A percentile compares a stretch with the other conserved stretches of the same genome.
Conservation (phyloP, 1,140 invertebrate genomes). For the Harpegnathos saltator region DNA sequence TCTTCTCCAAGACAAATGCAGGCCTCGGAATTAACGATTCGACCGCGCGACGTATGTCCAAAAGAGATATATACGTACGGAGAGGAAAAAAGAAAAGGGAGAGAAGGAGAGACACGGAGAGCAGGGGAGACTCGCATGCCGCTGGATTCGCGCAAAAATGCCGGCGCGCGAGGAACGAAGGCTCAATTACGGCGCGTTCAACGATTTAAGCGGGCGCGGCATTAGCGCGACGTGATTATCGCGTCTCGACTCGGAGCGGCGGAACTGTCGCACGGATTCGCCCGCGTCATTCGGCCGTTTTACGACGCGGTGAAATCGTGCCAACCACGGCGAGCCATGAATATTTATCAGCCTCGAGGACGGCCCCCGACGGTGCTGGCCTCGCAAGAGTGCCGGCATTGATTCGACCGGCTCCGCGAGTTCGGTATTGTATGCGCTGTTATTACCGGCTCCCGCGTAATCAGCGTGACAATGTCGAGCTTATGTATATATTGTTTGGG, state of each 20-base stretch:
- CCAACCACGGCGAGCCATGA: conserved; percentile 60
- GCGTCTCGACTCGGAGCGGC: conserved; percentile 48
- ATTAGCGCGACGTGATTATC: conserved; percentile 51
- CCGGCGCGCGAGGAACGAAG: neutral
- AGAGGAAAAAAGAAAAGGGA: too few relatives aligned
- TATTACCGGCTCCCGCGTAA: conserved; percentile 51
- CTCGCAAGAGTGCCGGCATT: conserved; percentile 39
- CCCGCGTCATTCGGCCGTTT: conserved; percentile 53
- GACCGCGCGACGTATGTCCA: neutral
- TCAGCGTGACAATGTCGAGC: conserved; percentile 43
- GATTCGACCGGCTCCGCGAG: conserved; percentile 47
- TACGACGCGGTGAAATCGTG: conserved; percentile 56
- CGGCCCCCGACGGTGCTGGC: neutral
- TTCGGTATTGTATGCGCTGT: conserved; percentile 56
- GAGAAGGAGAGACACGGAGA: neutral
- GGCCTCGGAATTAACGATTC: neutral
- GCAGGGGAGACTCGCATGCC: neutral
- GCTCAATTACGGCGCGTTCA: conserved; percentile 54
- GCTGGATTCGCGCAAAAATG: conserved; percentile 45
- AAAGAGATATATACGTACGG: neutral
- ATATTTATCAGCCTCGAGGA: conserved; percentile 68
- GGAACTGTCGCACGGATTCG: conserved; percentile 49
- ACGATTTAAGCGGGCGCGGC: conserved; percentile 54
- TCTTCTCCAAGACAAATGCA: conserved; percentile 11
- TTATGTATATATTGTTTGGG: conserved; percentile 49